Evolutionary conservation across 2,888 invertebrate genomes (phyloP), one percentile per base, ranked within the genome.

Genomic region (Mesorhabditis spiculigera): DNA sequence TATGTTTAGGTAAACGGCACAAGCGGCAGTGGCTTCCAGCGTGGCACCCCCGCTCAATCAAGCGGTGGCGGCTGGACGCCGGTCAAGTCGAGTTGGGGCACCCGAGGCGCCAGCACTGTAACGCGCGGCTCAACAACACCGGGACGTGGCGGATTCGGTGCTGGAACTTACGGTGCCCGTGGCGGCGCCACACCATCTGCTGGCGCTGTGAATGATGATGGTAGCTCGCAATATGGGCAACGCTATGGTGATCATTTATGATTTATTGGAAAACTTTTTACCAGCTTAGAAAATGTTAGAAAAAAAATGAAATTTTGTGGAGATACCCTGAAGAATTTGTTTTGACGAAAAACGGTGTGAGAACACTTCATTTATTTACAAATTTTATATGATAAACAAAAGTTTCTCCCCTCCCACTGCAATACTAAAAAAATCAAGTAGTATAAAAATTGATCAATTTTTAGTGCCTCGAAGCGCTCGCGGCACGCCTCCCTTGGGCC

Each of bases 381-480:
- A 28, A 28, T 28, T 28, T 28, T 28, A 28, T 28, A 28, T 28
- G 28, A 28, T 28, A 28, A 28, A 28, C 28, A 28, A 28, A 28
- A 28, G 28, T 28, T 28, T 28, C 28, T 28, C 28, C 28, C 28
- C 58, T 50, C n/a, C 8, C 8, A 50, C 58, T 50, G n/a, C n/a
- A n/a, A 50, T 50, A n/a, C n/a, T 50, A 13, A 50, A n/a, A 50
- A 50, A 50, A 50, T 50, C 10, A 50, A 50, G n/a, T 13, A 50
- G 58, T 50, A n/a, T 13, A 50, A 50, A 13, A n/a, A 13, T 13
- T 64, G 13, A 16, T n/a, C 4, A 4, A 63, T 45, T 71, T 69
- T 50, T 58, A 75, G 78, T 63, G 41, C 69, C 68, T 28, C 71
- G 76, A 58, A 73, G 76, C 63, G 78, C 78, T 42, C 73, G 76